Evolutionary conservation across 2,888 invertebrate species (phyloP).

Genomic region (Netelia fuscicornis): DNA sequence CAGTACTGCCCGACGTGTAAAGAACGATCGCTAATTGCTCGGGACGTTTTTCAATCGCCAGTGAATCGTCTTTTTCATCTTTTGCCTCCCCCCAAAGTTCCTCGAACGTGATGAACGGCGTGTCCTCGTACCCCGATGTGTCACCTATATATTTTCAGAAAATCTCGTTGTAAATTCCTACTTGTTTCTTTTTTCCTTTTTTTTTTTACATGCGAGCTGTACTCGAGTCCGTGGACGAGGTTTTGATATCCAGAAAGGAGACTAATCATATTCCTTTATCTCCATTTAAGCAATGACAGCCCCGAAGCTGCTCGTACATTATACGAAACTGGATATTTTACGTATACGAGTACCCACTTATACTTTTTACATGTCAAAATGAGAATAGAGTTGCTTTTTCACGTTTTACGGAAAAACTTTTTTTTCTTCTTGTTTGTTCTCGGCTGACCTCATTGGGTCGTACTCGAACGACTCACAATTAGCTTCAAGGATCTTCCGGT

Average conservation of each 20-base stretch:
- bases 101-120: slow-evolving; percentile 84
- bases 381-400: neutral
- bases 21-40: slow-evolving; percentile 89
- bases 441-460: neutral
- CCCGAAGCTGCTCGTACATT: slow-evolving; percentile 3
- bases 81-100: slow-evolving; percentile 86
- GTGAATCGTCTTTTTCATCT: slow-evolving; percentile 83
- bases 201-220: neutral
- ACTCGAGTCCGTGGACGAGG: neutral
- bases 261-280: neutral
- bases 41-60: slow-evolving; percentile 84
- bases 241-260: neutral
- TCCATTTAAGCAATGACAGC: slow-evolving; percentile 25
- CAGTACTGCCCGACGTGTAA: slow-evolving; percentile 96
- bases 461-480: neutral
- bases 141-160: slow-evolving; percentile 73
- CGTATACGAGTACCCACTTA: neutral
- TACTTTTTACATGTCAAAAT: neutral
- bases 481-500: slow-evolving; percentile 41
- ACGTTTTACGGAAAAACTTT: neutral
- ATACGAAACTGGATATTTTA: neutral
- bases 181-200: neutral
- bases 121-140: slow-evolving; percentile 74
- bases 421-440: neutral
- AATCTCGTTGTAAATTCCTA: neutral